Base-by-base conservation (phyloP, 1,140 invertebrate species). In the Sycophaga agraensis region DNA sequence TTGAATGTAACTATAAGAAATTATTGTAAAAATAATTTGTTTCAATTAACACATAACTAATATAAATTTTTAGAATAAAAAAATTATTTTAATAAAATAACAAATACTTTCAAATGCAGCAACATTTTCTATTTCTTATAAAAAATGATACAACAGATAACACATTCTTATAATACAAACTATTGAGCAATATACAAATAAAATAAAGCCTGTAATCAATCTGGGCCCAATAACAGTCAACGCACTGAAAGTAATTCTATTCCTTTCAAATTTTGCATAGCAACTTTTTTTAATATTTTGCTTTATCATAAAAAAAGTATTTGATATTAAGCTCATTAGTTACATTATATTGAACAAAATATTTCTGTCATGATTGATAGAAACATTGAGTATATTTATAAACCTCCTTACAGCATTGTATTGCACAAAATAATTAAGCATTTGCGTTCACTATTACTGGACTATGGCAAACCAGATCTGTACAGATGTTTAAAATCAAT, bases 131-230 rank as follows among this genome's bases (percentile, higher is more conserved):
- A 75, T 80, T 80, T 80, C 72, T 79, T 81, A 78, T 78, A 78
- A 81, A 81, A 81, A 80, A 81, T 79, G 76, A 79, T 80, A 80
- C 78, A 81, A 81, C 79, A 77, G 74, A 78, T 79, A 80, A 81
- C 78, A 77, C 76, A 79, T 80, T 70, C 71, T 78, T 78, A 73
- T 76, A 34, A 77, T 79, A 79, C 77, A 78, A 80, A 79, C 75
- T 77, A 81, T 81, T 79, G 76, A 81, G 78, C 78, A 79, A 79
- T 81, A 79, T 80, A 79, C 76, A 79, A 79, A 79, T 79, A 77
- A 79, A 78, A 80, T 74, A 78, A 72, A 70, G 63, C 68, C 72
- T 76, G 72, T 70, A 72, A 71, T 68, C 68, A 65, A 67, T 68
- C 69, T 73, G 71, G 72, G 73, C 72, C 72, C 74, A 78, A 76